phyloP scores from a whole-genome alignment of 2,797 vertebrate species.

The Anomalospiza imberbis region DNA sequence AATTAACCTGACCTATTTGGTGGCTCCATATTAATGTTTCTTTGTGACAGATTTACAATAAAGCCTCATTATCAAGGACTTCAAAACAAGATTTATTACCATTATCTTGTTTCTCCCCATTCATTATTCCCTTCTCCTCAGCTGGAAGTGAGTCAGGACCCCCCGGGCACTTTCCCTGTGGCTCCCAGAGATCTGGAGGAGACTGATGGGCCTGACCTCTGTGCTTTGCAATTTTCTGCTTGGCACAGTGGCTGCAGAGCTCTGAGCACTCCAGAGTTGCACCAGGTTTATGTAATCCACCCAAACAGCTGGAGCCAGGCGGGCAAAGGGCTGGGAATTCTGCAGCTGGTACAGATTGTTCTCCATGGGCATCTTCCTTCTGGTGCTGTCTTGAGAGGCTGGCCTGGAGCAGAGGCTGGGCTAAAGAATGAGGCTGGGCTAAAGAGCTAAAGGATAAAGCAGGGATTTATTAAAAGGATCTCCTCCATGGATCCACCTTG shows the following conservation, averaged over 20 bases:
- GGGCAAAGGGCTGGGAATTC: not conserved
- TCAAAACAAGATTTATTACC: not conserved
- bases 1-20: conserved; percentile 38
- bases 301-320: not conserved
- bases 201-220: not conserved
- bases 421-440: no score
- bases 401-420: not conserved
- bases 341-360: not conserved
- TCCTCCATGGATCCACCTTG: not conserved
- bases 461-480: not conserved
- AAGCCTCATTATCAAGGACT: conserved; percentile 14
- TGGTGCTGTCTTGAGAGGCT: not conserved
- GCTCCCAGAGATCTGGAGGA: not conserved
- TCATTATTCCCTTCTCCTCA: not conserved
- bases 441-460: not conserved
- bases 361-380: not conserved
- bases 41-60: not conserved
- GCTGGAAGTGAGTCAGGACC: conserved; percentile 11
- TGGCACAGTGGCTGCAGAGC: not conserved
- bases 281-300: not conserved
- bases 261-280: not conserved
- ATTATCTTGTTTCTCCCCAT: not conserved
- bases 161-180: not conserved
- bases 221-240: not conserved
- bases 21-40: not conserved